Conservation (phyloP, 2,888 invertebrate species). For the Mayetiola destructor region DNA sequence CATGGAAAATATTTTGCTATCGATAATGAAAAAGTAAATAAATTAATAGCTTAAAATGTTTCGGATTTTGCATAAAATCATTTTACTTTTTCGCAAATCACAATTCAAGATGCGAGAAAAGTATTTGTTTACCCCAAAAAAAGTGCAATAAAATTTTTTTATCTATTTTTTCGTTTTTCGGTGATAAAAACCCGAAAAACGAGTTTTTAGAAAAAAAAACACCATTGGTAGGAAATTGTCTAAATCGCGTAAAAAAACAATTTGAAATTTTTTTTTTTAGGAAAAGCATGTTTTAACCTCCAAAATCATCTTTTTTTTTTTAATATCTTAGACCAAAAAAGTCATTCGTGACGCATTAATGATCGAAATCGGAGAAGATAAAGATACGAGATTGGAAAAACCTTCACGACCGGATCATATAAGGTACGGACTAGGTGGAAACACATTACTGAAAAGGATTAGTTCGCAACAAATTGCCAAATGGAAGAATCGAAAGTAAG, state of each 20-base stretch:
- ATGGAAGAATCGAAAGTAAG: constrained; percentile 44
- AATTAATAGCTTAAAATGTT: too few relatives aligned
- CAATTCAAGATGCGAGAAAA: too few relatives aligned
- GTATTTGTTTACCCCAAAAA: too few relatives aligned
- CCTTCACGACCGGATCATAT: constrained; percentile 20
- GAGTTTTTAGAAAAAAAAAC: background rate
- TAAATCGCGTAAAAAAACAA: background rate
- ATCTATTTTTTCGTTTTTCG: too few relatives aligned
- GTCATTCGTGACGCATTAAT: background rate
- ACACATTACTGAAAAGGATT: constrained; percentile 50
- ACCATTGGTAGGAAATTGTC: background rate
- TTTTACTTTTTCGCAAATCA: too few relatives aligned
- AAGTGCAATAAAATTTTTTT: too few relatives aligned
- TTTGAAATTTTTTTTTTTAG: background rate
- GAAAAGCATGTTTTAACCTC: background rate
- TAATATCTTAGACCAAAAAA: too few relatives aligned
- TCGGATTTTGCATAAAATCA: too few relatives aligned
- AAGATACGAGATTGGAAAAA: background rate
- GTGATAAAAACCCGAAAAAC: too few relatives aligned
- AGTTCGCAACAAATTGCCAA: constrained; percentile 47
- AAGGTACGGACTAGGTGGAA: constrained; percentile 42
- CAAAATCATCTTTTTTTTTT: background rate
- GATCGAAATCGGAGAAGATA: background rate
- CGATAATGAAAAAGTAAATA: too few relatives aligned
- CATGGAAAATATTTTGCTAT: too few relatives aligned